Evolutionary conservation across 1,140 invertebrate genomes (phyloP).

Genomic region (Eulimnadia texana): DNA sequence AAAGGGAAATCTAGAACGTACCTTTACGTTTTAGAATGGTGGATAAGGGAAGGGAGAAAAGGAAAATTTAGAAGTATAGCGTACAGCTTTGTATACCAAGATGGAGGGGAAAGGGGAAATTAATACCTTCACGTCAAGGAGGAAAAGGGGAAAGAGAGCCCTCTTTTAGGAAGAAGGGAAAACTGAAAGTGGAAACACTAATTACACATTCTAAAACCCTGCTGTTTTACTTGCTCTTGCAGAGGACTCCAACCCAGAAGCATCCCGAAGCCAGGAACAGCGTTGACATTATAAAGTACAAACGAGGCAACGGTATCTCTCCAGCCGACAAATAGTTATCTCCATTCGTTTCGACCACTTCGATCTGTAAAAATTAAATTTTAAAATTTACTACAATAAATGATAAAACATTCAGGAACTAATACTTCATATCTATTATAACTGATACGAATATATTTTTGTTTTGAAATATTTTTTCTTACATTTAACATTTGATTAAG

Average conservation of each 20-base stretch:
- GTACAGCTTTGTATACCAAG: no score
- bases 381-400: constrained; percentile 12
- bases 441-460: not conserved
- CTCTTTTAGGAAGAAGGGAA: no score
- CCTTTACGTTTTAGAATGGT: no score
- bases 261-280: constrained; percentile 76
- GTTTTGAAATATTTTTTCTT: not conserved
- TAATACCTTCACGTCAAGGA: no score
- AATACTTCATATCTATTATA: not conserved
- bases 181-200: no score
- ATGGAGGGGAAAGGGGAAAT: no score
- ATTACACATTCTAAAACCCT: no score
- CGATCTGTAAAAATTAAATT: constrained; percentile 42
- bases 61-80: no score
- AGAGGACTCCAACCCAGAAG: constrained; percentile 82
- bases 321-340: constrained; percentile 90
- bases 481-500: not conserved
- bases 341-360: constrained; percentile 58
- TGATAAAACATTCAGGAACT: no score
- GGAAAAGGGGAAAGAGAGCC: no score
- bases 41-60: no score
- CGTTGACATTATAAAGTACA: constrained; percentile 84
- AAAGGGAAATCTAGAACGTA: no score
- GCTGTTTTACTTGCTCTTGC: constrained; percentile 69
- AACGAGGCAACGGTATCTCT: constrained; percentile 81